Evolutionary conservation across 2,113 vertebrate species (phyloP).

Genomic region (Xyrauchen texanus): DNA sequence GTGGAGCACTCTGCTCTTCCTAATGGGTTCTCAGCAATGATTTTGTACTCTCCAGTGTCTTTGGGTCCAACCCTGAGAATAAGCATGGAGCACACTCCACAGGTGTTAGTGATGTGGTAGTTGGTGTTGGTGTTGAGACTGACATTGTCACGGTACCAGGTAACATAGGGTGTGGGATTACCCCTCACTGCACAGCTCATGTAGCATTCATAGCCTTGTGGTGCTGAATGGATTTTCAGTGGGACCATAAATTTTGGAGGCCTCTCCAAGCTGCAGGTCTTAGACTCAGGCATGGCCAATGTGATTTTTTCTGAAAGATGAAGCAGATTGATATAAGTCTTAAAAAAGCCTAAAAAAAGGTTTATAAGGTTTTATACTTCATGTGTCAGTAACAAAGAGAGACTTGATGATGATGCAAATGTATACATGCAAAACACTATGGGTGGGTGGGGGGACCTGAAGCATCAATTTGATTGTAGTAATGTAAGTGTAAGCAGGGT

Average conservation of each 20-base stretch:
- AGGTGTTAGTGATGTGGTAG: slow-evolving; percentile 81
- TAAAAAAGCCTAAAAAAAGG: no score
- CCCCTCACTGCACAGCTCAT: slow-evolving; percentile 90
- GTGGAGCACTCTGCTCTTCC: slow-evolving; percentile 80
- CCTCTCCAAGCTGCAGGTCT: slow-evolving; percentile 70
- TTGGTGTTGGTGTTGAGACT: slow-evolving; percentile 78
- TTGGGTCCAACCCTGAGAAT: slow-evolving; percentile 76
- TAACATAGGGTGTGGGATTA: slow-evolving; percentile 79
- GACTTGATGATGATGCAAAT: neutral
- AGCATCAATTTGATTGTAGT: neutral
- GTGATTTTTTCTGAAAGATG: slow-evolving; percentile 72
- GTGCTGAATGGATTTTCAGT: slow-evolving; percentile 82
- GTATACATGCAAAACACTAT: neutral
- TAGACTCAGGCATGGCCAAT: slow-evolving; percentile 66
- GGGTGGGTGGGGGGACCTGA: neutral
- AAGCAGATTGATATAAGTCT: neutral
- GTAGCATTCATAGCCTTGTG: slow-evolving; percentile 81
- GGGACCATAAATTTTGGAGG: slow-evolving; percentile 82
- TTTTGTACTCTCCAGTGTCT: slow-evolving; percentile 83
- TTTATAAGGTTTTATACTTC: neutral
- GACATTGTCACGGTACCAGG: slow-evolving; percentile 82
- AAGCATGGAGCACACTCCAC: slow-evolving; percentile 88
- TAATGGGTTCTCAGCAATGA: slow-evolving; percentile 78
- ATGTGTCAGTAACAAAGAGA: neutral
- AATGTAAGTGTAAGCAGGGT: neutral